Evolutionary conservation across 2,888 invertebrate genomes (phyloP).

Genomic region (Hyposoter dolosus): DNA sequence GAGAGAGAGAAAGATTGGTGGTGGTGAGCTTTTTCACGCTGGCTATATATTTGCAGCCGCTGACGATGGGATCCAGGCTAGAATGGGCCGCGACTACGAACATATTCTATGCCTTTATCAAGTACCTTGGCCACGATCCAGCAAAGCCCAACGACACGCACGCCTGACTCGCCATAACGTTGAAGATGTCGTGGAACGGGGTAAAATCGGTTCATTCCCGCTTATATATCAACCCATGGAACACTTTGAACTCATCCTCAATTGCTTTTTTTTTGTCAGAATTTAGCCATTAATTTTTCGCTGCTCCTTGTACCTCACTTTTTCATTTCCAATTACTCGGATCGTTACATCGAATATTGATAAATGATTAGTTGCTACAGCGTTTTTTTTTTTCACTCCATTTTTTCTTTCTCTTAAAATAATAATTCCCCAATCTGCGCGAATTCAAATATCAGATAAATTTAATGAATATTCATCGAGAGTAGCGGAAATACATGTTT

Average conservation of each 20-base stretch:
- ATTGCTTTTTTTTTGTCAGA: constrained; percentile 25
- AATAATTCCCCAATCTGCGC: neutral
- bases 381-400: neutral
- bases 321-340: constrained; percentile 35
- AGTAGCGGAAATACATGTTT: neutral
- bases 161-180: constrained; percentile 43
- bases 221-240: constrained; percentile 32
- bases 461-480: neutral
- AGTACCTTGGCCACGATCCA: constrained; percentile 59
- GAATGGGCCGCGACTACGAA: constrained; percentile 42
- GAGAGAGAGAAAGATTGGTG: constrained; percentile 35
- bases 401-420: too few species aligned
- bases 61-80: constrained; percentile 50
- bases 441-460: neutral
- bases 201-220: constrained; percentile 49
- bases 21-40: constrained; percentile 47
- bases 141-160: constrained; percentile 54
- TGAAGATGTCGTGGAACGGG: constrained; percentile 38
- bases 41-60: constrained; percentile 38
- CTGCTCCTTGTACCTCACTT: constrained; percentile 20
- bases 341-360: constrained; percentile 39
- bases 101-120: constrained; percentile 59
- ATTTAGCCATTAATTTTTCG: constrained; percentile 33
- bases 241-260: constrained; percentile 31
- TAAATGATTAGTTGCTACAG: constrained; percentile 1